A percentile compares a stretch with the other conserved stretches of the same genome.
phyloP scores from a whole-genome alignment of 2,888 invertebrate genomes.

The Mythimna vitellina region DNA sequence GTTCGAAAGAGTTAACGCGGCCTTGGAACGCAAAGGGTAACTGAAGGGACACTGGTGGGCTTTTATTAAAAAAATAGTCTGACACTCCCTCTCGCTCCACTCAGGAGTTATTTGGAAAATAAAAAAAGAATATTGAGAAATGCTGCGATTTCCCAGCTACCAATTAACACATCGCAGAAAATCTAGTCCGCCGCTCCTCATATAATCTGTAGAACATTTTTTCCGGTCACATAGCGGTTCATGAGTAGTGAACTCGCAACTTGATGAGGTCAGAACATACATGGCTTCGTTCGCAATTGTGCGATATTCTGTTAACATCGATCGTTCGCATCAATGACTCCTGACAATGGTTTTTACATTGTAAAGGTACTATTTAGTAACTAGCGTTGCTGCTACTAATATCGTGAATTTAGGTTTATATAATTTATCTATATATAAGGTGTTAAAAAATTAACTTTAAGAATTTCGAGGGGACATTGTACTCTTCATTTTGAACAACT shows the following conservation, averaged over 20 bases:
- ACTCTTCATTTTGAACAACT: no score
- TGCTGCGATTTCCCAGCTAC: conserved; percentile 24
- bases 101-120: no score
- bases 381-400: not conserved
- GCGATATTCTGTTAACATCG: conserved; percentile 62
- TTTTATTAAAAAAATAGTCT: no score
- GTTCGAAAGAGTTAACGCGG: no score
- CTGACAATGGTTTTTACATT: conserved; percentile 53
- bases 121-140: conserved; percentile 7
- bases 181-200: conserved; percentile 39
- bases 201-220: conserved; percentile 61
- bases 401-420: not conserved
- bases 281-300: conserved; percentile 65
- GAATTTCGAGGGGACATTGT: no score
- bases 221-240: conserved; percentile 86
- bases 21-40: no score
- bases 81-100: no score
- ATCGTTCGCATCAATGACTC: conserved; percentile 54
- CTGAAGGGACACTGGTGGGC: no score
- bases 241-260: conserved; percentile 69
- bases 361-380: conserved; percentile 4
- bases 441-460: no score
- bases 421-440: no score
- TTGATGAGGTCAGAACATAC: conserved; percentile 75
- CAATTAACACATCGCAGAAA: conserved; percentile 58